Evolutionary conservation across 2,888 invertebrate genomes (phyloP), one percentile per base, ranked within the genome.

Genomic region (Caenorhabditis wallacei): DNA sequence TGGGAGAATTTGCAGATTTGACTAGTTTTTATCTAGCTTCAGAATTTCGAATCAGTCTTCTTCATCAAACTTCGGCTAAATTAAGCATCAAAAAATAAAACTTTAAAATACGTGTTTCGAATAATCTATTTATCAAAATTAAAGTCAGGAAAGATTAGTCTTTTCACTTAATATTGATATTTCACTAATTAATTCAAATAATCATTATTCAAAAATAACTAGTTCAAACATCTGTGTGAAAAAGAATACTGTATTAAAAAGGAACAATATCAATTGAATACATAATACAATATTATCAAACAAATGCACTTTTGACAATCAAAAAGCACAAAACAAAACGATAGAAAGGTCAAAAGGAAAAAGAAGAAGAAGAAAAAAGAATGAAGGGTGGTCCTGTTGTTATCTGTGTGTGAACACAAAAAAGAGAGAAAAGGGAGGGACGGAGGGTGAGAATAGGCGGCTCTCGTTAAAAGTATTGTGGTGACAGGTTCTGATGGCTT

Each of bases 401-500:
- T 74, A 74, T 66, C 74, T 66, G 64, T 53, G 53, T 51, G 51
- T 46, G 59, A 40, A 26, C 46, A 56, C 22, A 57, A 18, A 46
- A 57, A 24, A 22, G 35, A 63, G 22, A 22, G n/a, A 51, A 40
- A 48, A 37, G 48, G 40, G 46, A 30, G 51, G 51, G 59, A 13
- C 4, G 46, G 13, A 18, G 46, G 18, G 56, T 26, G 63, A 35
- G 24, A 11, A 13, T 51, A n/a, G 64, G 63, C 53, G 54, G 59
- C 71, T 59, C 61, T 18, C 51, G 40, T 69, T 69, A 78, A 78
- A 78, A 78, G 78, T 78, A 61, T 68, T 78, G 78, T 63, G 78
- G 69, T 78, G 78, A 78, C 78, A 78, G 69, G 69, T 69, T 78
- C 61, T 78, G 78, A 78, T 78, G 78, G 78, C 53, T 57, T 78